Base-by-base conservation (phyloP, 2,888 invertebrate genomes). In the Microchrysa polita region DNA sequence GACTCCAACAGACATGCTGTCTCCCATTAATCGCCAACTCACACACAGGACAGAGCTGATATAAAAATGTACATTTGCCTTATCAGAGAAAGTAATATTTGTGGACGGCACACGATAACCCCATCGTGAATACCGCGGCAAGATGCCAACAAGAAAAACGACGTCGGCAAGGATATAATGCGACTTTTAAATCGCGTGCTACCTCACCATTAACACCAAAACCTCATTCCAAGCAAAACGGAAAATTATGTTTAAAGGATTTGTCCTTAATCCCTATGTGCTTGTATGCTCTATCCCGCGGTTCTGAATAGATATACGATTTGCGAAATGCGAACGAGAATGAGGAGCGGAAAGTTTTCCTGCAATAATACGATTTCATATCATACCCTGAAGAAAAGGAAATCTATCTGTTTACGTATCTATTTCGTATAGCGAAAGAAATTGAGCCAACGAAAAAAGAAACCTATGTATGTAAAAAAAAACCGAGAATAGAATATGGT, bases 171-270 rank as follows among this genome's bases (percentile, higher is more conserved):
- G n/a, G n/a, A 34, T 7, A 5, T 34, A 34, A n/a, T n/a, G 27
- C 7, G 27, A 18, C 18, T 61, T 40, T 9, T n/a, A 10, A 18
- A 61, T 61, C 61, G 61, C 61, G 40, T 61, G 61, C 40, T 40
- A 16, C n/a, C 16, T 23, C n/a, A 27, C 40, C 61, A 27, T 61
- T 61, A 61, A n/a, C 59, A 40, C 61, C 18, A 40, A 40, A 40
- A 40, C 61, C 61, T 61, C 18, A 61, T 40, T 61, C 61, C 2
- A 34, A 34, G 27, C 27, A 34, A 34, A 34, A 34, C 27, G 27
- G 27, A 34, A 34, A 34, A 34, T 34, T 34, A 34, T 34, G 27
- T 34, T 34, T 34, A 34, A 34, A 34, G 2, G 27, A 34, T 2
- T 34, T 34, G 2, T 34, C 27, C 27, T 34, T 34, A 34, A 34